These are phyloP conservation scores for Trididemnum clinides DNA, from an alignment of 23 tunicate species.

Conservation along the genomic window DNA sequence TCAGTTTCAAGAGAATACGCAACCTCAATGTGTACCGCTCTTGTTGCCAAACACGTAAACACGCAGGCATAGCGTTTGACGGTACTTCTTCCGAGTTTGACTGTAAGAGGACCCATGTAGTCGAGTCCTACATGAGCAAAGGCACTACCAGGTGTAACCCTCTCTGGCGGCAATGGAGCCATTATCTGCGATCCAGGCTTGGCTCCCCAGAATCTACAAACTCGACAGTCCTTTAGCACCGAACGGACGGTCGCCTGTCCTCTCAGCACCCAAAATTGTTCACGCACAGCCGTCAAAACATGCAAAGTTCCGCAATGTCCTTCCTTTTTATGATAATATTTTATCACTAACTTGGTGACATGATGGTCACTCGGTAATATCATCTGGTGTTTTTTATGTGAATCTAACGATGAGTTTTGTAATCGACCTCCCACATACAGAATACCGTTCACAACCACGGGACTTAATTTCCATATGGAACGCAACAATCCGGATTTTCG, in stretches of 20 bases:
- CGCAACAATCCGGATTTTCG: background rate
- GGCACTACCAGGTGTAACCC: slow-evolving; percentile 26
- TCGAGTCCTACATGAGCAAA: slow-evolving; percentile 14
- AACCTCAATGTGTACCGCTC: slow-evolving; percentile 45
- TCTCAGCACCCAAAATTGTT: slow-evolving; percentile 17
- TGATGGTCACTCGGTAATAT: slow-evolving; percentile 11
- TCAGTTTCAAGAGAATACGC: slow-evolving; percentile 34
- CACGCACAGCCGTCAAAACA: slow-evolving; percentile 10
- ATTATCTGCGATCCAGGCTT: slow-evolving; percentile 29
- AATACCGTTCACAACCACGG: slow-evolving; percentile 1
- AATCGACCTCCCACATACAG: slow-evolving; percentile 29
- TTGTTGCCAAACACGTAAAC: slow-evolving; percentile 46
- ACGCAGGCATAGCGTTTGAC: slow-evolving; percentile 35
- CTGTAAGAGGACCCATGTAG: slow-evolving; percentile 41
- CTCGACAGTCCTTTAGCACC: background rate
- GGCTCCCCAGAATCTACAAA: slow-evolving; percentile 27
- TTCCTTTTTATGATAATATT: background rate
- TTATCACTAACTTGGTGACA: background rate
- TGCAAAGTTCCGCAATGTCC: slow-evolving; percentile 46
- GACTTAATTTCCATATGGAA: background rate
- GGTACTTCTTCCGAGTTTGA: slow-evolving; percentile 24
- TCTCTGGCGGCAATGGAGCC: slow-evolving; percentile 21
- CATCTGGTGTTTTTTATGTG: slow-evolving; percentile 19
- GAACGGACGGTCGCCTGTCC: slow-evolving; percentile 30
- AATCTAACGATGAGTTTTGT: background rate